These are phyloP conservation scores for Myathropa florea DNA, from an alignment of 2,888 invertebrate species.

Conservation along the genomic window DNA sequence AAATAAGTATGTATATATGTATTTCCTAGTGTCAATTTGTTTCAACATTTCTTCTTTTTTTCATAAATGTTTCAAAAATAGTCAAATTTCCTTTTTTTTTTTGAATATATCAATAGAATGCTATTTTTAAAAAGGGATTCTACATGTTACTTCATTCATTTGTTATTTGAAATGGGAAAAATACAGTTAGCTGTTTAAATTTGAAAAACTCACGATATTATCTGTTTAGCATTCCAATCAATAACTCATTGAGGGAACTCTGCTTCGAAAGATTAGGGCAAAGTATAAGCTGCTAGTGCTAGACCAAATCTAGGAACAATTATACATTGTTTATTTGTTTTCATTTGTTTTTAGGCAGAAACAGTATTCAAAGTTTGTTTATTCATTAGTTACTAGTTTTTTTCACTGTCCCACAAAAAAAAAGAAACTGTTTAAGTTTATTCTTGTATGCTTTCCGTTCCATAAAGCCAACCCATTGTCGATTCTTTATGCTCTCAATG, in stretches of 20 bases:
- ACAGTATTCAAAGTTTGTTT: too few relatives aligned
- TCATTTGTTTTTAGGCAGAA: too few relatives aligned
- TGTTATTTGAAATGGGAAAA: not conserved
- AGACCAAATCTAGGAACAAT: conserved; percentile 55
- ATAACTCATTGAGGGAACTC: not conserved
- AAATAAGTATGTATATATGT: not conserved
- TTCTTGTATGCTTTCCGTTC: not conserved
- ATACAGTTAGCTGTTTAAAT: not conserved
- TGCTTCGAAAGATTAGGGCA: not conserved
- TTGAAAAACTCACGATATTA: not conserved
- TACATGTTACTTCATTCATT: not conserved
- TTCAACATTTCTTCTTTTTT: conserved; percentile 19
- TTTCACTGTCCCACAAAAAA: not conserved
- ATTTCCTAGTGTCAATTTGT: conserved; percentile 23
- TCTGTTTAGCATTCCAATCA: not conserved
- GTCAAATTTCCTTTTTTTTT: conserved; percentile 17
- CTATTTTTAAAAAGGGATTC: conserved; percentile 24
- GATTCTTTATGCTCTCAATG: not conserved
- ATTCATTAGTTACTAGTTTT: not conserved
- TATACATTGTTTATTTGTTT: not conserved
- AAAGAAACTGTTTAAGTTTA: conserved; percentile 2
- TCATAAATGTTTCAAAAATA: conserved; percentile 53
- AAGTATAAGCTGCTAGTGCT: not conserved
- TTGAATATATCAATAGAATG: conserved; percentile 28
- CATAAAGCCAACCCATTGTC: not conserved